A percentile compares a stretch with the other conserved stretches of the same genome.
Evolutionary conservation across 2,797 vertebrate genomes (phyloP).

Genomic region (Meriones psammophilus): DNA sequence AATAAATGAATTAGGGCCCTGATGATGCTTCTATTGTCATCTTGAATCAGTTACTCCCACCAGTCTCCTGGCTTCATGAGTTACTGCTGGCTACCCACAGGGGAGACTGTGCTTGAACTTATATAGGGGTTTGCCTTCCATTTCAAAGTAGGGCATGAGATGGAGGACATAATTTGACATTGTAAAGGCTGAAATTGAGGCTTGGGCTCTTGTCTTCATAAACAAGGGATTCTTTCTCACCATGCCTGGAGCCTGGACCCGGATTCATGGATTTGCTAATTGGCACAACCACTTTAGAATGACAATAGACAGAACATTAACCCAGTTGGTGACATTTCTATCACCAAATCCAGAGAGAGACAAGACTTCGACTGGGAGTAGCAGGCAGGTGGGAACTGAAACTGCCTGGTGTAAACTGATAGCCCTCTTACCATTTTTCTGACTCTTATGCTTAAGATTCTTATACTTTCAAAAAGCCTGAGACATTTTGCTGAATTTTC

Average conservation of each 20-base stretch:
- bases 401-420: background rate
- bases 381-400: background rate
- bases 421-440: background rate
- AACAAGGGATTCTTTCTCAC: background rate
- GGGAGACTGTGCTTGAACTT: background rate
- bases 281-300: conserved; percentile 72
- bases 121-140: background rate
- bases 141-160: conserved; percentile 13
- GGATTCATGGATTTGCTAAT: conserved; percentile 81
- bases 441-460: background rate
- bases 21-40: background rate
- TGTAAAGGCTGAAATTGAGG: background rate
- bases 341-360: conserved; percentile 66
- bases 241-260: conserved; percentile 61
- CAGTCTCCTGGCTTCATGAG: conserved; percentile 3
- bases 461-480: background rate
- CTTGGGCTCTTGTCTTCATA: conserved; percentile 45
- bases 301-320: conserved; percentile 62
- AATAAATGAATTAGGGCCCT: conserved; percentile 82
- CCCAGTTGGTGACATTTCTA: conserved; percentile 54
- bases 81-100: background rate
- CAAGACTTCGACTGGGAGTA: background rate
- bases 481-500: background rate
- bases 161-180: background rate
- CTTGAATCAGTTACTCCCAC: background rate